Conservation (phyloP, 2,888 invertebrate genomes). For the Pristionchus arcanus region DNA sequence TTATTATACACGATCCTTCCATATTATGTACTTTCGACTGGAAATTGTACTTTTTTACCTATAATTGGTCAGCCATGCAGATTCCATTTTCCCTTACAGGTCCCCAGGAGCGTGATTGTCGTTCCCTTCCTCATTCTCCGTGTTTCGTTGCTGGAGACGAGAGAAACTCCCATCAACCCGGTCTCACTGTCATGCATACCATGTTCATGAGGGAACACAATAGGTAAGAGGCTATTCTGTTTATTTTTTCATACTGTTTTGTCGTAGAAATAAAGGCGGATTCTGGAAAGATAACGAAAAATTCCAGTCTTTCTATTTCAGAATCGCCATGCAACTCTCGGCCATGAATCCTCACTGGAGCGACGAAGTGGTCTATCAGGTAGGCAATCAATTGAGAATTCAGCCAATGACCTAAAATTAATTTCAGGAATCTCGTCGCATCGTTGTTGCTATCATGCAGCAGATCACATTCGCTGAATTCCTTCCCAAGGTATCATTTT, state of each 20-base stretch:
- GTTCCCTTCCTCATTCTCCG: slow-evolving; percentile 72
- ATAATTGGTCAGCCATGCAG: neutral
- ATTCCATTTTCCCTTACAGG: slow-evolving; percentile 52
- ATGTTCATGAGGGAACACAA: slow-evolving; percentile 79
- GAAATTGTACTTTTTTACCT: too few species aligned
- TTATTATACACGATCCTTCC: too few species aligned
- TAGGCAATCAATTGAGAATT: neutral
- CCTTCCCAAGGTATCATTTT: slow-evolving; percentile 90
- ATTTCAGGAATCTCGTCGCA: slow-evolving; percentile 80
- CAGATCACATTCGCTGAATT: slow-evolving; percentile 81
- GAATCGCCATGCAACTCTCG: slow-evolving; percentile 72
- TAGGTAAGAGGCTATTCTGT: slow-evolving; percentile 58
- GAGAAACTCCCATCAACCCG: slow-evolving; percentile 77
- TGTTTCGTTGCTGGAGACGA: slow-evolving; percentile 77
- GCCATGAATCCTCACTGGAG: slow-evolving; percentile 79
- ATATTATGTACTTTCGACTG: too few species aligned
- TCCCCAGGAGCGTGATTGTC: slow-evolving; percentile 77
- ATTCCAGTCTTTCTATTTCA: slow-evolving; percentile 17
- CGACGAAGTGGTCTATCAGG: slow-evolving; percentile 80
- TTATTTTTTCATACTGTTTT: too few species aligned
- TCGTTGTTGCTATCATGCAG: slow-evolving; percentile 83
- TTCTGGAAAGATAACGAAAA: too few species aligned
- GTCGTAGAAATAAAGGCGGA: too few species aligned
- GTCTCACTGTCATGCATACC: slow-evolving; percentile 78
- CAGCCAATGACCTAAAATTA: neutral